phyloP scores from a whole-genome alignment of 1,140 invertebrate species.

The Gyrodactylus salaris region DNA sequence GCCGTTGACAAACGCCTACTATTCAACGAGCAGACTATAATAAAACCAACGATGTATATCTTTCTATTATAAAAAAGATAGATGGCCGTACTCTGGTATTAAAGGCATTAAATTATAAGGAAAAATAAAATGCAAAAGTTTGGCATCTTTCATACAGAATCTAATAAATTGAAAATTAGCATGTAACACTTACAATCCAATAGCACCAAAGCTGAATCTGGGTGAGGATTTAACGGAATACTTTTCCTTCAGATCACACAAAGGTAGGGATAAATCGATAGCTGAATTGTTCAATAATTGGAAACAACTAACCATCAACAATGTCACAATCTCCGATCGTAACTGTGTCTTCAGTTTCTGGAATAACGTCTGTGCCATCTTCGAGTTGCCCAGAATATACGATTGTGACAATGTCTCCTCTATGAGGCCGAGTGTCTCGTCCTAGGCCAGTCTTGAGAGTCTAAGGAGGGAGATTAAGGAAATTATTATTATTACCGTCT shows the following conservation, averaged over 20 bases:
- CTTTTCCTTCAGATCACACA: not conserved
- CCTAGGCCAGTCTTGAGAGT: not conserved
- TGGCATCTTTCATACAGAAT: too few species aligned
- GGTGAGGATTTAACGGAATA: not conserved
- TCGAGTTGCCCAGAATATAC: not conserved
- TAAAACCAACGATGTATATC: too few species aligned
- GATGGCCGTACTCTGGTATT: too few species aligned
- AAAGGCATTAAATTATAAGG: too few species aligned
- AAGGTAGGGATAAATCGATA: not conserved
- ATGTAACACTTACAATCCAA: not conserved
- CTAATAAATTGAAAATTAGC: too few species aligned
- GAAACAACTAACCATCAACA: not conserved
- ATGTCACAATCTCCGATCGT: not conserved
- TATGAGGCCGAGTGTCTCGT: not conserved
- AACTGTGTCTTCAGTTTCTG: not conserved
- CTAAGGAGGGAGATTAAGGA: not conserved
- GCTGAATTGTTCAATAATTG: not conserved
- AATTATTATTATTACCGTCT: not conserved
- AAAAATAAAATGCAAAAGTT: too few species aligned
- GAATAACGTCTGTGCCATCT: not conserved
- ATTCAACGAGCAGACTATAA: too few species aligned
- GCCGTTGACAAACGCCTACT: too few species aligned
- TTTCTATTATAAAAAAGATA: too few species aligned
- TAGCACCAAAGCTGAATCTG: not conserved
- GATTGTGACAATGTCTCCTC: not conserved